Conservation (phyloP, 2,797 vertebrate genomes). For the Schizopygopsis malacanthus region DNA sequence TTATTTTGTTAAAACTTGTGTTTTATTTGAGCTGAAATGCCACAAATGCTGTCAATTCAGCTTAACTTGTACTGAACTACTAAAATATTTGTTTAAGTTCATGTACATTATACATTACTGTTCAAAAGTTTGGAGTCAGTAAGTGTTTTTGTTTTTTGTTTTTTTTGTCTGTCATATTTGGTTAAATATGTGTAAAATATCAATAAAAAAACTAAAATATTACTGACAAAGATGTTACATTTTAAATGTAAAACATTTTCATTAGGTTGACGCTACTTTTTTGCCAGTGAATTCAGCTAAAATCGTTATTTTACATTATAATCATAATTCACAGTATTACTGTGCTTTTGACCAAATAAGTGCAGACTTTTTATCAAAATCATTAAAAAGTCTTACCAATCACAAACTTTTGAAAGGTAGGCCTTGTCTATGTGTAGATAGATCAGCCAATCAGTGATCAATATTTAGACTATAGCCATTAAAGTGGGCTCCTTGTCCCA, state of each 20-base stretch:
- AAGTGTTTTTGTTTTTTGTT: too few species aligned
- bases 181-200: too few species aligned
- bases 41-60: neutral
- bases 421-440: neutral
- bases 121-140: neutral
- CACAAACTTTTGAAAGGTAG: neutral
- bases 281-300: neutral
- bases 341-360: neutral
- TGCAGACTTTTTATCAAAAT: neutral
- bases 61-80: neutral
- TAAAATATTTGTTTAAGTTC: neutral
- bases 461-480: neutral
- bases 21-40: neutral
- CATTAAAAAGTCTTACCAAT: neutral
- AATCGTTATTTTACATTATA: neutral
- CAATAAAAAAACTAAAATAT: too few species aligned
- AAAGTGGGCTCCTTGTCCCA: neutral
- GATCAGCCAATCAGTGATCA: neutral
- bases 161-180: too few species aligned
- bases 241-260: neutral
- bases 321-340: neutral
- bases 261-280: neutral
- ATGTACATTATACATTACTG: neutral
- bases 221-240: neutral
- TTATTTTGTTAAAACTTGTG: neutral